Evolutionary conservation across 2,888 invertebrate genomes (phyloP).

Genomic region (Bimastos eiseni): DNA sequence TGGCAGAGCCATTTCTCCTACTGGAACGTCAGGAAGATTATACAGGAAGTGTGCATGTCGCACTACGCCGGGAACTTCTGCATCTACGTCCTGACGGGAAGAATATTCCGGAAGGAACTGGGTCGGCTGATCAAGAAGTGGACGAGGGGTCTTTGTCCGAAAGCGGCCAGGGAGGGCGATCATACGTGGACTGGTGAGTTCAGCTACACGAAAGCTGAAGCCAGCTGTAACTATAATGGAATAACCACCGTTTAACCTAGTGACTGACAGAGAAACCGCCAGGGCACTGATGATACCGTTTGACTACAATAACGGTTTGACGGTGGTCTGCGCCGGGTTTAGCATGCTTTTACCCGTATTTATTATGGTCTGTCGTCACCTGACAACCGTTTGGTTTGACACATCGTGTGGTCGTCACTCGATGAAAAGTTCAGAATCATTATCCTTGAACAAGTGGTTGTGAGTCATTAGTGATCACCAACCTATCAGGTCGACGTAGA

Average conservation of each 20-base stretch:
- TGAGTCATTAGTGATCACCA: no score
- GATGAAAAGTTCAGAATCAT: no score
- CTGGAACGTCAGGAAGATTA: constrained; percentile 49
- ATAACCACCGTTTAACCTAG: not conserved
- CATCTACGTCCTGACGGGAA: constrained; percentile 59
- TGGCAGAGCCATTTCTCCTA: constrained; percentile 54
- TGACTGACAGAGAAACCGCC: not conserved
- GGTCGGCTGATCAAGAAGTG: constrained; percentile 44
- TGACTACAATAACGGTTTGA: not conserved
- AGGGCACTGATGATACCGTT: not conserved
- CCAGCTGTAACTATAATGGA: constrained; percentile 1
- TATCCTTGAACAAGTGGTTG: no score
- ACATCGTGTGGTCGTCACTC: no score
- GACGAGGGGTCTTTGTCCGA: not conserved
- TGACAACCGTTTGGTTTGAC: no score
- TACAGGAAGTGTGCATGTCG: constrained; percentile 55
- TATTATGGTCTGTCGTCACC: no score
- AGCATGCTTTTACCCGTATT: no score
- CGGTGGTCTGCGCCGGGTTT: not conserved
- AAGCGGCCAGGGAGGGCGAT: not conserved
- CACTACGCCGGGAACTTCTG: constrained; percentile 58
- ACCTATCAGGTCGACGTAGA: no score
- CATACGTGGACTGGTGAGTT: constrained; percentile 8
- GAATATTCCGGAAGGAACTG: constrained; percentile 57
- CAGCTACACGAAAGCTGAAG: constrained; percentile 17